Conservation (phyloP, 2,888 invertebrate genomes). For the Phengaris alcon region DNA sequence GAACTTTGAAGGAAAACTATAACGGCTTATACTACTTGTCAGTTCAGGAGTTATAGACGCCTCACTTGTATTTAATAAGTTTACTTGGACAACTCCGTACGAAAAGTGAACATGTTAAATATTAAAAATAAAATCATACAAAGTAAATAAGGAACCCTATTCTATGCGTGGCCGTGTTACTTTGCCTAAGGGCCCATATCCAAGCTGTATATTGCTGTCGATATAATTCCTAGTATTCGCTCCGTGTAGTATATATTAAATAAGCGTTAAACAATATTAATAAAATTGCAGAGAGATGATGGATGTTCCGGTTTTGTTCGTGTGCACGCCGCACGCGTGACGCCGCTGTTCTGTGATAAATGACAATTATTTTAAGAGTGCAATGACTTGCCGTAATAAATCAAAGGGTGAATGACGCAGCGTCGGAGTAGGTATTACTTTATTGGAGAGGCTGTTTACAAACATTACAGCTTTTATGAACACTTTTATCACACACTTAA, state of each 20-base stretch:
- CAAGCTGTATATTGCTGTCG: not conserved
- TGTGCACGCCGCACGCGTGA: slow-evolving; percentile 20
- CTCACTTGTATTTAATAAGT: too few relatives aligned
- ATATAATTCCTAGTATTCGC: not conserved
- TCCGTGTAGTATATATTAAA: not conserved
- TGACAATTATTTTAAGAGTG: slow-evolving; percentile 41
- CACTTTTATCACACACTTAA: not conserved
- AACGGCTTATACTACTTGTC: too few relatives aligned
- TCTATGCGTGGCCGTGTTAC: too few relatives aligned
- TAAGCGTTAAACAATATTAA: not conserved
- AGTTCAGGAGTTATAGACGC: too few relatives aligned
- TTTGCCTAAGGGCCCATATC: too few relatives aligned
- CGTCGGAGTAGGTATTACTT: slow-evolving; percentile 8
- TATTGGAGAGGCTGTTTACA: slow-evolving; percentile 5
- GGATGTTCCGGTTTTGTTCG: slow-evolving; percentile 19
- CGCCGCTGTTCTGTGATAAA: slow-evolving; percentile 36
- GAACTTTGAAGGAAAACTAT: too few relatives aligned
- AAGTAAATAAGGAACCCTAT: too few relatives aligned
- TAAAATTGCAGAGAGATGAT: slow-evolving; percentile 10
- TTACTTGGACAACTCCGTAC: too few relatives aligned
- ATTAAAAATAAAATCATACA: too few relatives aligned
- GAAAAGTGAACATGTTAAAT: too few relatives aligned
- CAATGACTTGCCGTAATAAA: slow-evolving; percentile 33
- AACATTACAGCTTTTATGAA: slow-evolving; percentile 14
- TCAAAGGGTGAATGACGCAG: slow-evolving; percentile 33